Percentiles rank a stretch among this genome's conserved stretches.
Conservation (phyloP, 2,888 invertebrate species). For the Bimastos eiseni region DNA sequence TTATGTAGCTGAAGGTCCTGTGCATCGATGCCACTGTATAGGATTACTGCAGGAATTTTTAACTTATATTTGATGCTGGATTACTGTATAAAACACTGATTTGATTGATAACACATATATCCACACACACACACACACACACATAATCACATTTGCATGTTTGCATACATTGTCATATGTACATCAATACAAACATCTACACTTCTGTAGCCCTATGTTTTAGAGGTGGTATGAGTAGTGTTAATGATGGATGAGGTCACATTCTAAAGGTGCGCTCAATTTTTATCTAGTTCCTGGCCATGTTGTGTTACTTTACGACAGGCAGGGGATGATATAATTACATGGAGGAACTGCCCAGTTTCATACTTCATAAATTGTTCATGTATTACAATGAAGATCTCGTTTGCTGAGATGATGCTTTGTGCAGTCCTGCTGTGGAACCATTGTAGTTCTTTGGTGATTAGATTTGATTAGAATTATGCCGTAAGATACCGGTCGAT, state of each 20-base stretch:
- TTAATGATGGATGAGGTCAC: too few species aligned
- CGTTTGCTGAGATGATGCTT: not conserved
- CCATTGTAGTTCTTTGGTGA: not conserved
- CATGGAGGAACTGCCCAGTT: not conserved
- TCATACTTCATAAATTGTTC: not conserved
- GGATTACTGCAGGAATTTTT: too few species aligned
- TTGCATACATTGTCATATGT: not conserved
- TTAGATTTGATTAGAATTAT: not conserved
- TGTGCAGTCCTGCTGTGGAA: not conserved
- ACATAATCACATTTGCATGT: not conserved
- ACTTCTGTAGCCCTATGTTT: too few species aligned
- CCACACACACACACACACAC: not conserved
- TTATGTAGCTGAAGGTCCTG: constrained; percentile 10
- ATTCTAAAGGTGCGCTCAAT: too few species aligned
- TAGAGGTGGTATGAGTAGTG: too few species aligned
- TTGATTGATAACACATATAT: too few species aligned
- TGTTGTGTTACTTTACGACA: too few species aligned
- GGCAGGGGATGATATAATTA: not conserved
- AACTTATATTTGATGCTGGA: too few species aligned
- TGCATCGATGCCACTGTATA: not conserved
- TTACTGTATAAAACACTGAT: too few species aligned
- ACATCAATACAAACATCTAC: not conserved
- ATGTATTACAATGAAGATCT: too few species aligned
- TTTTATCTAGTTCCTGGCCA: too few species aligned
- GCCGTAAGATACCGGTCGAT: not conserved